A percentile compares a stretch with the other conserved stretches of the same genome.
Conservation (phyloP, 1,140 invertebrate species). For the Atta colombica region DNA sequence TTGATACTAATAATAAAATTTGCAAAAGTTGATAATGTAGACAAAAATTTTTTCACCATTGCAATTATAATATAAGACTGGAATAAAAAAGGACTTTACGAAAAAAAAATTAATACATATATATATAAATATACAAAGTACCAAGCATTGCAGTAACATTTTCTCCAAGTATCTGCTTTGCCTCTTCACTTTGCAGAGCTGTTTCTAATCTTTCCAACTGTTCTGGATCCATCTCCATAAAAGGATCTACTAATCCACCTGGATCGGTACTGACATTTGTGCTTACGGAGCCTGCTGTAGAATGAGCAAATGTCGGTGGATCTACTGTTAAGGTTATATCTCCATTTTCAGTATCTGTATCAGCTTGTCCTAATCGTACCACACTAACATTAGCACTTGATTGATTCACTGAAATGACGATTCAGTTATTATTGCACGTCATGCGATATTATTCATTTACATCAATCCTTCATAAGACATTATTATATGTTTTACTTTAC, state of each 20-base stretch:
- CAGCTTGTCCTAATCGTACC: conserved; percentile 84
- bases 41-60: not conserved
- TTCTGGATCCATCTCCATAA: conserved; percentile 88
- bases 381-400: conserved; percentile 86
- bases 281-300: conserved; percentile 56
- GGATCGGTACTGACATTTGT: conserved; percentile 72
- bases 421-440: not conserved
- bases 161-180: conserved; percentile 88
- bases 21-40: not conserved
- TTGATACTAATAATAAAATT: not conserved
- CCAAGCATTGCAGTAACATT: conserved; percentile 87
- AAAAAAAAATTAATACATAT: not conserved
- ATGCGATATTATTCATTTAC: not conserved
- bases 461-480: not conserved
- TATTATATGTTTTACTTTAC: not conserved
- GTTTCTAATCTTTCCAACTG: conserved; percentile 88
- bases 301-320: conserved; percentile 77
- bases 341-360: conserved; percentile 80
- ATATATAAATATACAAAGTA: conserved; percentile 67
- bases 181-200: conserved; percentile 88
- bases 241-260: conserved; percentile 85
- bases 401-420: conserved; percentile 83
- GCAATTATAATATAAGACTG: not conserved
- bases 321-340: conserved; percentile 85
- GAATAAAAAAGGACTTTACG: not conserved